A percentile compares a stretch with the other conserved stretches of the same genome.
Evolutionary conservation across 2,797 vertebrate species (phyloP).

Genomic region (Pseudochirops corinnae): DNA sequence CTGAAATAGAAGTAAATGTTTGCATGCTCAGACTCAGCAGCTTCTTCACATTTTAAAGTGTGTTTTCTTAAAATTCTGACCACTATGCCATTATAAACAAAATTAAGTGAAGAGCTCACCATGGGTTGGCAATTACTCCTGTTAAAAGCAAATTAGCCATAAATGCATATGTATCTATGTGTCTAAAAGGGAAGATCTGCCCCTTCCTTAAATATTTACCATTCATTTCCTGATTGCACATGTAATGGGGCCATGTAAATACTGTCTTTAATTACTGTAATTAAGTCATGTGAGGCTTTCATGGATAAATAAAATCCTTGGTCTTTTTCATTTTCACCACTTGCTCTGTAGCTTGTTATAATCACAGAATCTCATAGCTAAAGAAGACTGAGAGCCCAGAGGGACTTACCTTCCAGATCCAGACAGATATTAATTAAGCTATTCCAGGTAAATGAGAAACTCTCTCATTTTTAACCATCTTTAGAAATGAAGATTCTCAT

Average conservation of each 20-base stretch:
- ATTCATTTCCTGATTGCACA: constrained; percentile 7
- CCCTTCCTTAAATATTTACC: constrained; percentile 33
- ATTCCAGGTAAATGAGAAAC: neutral
- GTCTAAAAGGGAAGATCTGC: constrained; percentile 44
- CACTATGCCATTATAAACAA: constrained; percentile 57
- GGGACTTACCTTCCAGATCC: neutral
- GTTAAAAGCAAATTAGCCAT: constrained; percentile 42
- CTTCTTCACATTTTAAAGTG: constrained; percentile 78
- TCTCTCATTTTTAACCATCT: neutral
- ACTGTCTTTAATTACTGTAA: constrained; percentile 30
- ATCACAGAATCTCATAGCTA: neutral
- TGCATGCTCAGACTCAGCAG: constrained; percentile 74
- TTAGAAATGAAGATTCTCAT: neutral
- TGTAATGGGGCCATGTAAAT: constrained; percentile 51
- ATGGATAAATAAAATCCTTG: constrained; percentile 15
- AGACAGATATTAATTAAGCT: neutral
- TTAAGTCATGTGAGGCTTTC: neutral
- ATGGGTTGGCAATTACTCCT: constrained; percentile 51
- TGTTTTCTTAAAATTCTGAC: constrained; percentile 64
- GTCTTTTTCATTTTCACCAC: constrained; percentile 11
- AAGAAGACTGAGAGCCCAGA: neutral
- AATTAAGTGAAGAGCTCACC: constrained; percentile 58
- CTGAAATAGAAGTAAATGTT: constrained; percentile 74
- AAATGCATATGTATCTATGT: constrained; percentile 7
- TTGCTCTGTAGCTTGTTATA: neutral